Evolutionary conservation across 2,797 vertebrate genomes (phyloP).

Genomic region (Cossypha heuglini): DNA sequence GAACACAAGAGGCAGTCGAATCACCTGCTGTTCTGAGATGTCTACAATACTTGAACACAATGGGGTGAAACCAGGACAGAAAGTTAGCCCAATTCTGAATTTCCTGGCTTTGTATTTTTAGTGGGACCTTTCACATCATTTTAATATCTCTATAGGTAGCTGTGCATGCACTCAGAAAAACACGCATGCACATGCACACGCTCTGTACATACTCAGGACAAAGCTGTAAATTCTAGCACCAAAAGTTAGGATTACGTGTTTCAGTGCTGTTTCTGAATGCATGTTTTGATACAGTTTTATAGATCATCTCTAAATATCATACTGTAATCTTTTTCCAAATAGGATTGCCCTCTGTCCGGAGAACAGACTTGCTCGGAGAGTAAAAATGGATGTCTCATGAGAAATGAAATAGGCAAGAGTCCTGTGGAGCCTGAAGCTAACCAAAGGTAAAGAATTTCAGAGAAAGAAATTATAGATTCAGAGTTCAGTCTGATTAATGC

Average conservation of each 20-base stretch:
- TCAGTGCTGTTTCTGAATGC: neutral
- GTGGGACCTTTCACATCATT: constrained; percentile 14
- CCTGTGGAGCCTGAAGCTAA: neutral
- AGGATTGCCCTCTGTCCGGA: neutral
- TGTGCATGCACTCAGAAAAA: neutral
- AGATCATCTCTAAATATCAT: neutral
- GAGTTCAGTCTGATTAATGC: neutral
- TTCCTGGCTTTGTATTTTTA: constrained; percentile 62
- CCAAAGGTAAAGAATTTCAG: neutral
- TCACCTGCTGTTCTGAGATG: constrained; percentile 33
- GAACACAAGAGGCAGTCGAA: constrained; percentile 38
- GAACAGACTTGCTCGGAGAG: neutral
- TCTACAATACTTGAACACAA: constrained; percentile 10
- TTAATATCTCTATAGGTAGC: neutral
- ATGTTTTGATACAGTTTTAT: neutral
- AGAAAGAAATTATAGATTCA: neutral
- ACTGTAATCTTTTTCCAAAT: neutral
- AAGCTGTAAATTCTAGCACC: neutral
- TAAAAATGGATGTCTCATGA: neutral
- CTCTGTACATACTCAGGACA: neutral
- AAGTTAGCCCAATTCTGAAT: neutral
- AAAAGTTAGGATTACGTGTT: neutral
- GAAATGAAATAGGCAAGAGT: neutral
- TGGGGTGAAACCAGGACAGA: constrained; percentile 44
- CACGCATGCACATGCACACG: neutral